Conservation (phyloP, 2,888 invertebrate genomes). For the Phyllotreta cruciferae region DNA sequence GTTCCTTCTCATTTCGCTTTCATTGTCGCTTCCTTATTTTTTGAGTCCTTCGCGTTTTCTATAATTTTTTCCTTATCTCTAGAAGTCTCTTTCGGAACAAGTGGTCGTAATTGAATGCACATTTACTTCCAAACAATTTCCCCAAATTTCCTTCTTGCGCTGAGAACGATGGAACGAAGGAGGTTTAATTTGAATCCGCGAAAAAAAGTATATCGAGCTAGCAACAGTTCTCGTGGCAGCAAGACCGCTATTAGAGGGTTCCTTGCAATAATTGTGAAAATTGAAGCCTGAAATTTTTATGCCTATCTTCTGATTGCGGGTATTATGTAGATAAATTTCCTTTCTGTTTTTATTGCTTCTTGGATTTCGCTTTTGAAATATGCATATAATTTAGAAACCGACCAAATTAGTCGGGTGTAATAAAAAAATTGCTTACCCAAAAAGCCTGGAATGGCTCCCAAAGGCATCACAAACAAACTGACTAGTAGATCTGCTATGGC, state of each 20-base stretch:
- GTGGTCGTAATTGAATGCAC: slow-evolving; percentile 18
- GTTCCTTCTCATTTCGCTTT: not conserved
- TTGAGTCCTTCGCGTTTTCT: not conserved
- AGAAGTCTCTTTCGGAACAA: slow-evolving; percentile 9
- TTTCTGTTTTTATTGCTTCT: no score
- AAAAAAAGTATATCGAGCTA: not conserved
- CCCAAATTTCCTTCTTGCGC: slow-evolving; percentile 14
- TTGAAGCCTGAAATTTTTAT: no score
- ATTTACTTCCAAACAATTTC: slow-evolving; percentile 17
- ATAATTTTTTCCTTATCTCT: not conserved
- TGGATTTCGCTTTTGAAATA: no score
- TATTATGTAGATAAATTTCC: no score
- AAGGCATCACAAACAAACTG: slow-evolving; percentile 94
- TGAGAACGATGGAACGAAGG: slow-evolving; percentile 1
- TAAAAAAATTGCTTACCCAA: slow-evolving; percentile 74
- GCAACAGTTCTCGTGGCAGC: slow-evolving; percentile 1
- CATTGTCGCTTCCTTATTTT: not conserved
- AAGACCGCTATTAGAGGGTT: no score
- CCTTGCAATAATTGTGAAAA: no score
- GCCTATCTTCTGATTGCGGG: no score
- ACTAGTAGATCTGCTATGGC: slow-evolving; percentile 94
- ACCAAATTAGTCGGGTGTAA: not conserved
- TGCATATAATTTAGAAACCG: not conserved
- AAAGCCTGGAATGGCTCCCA: slow-evolving; percentile 92
- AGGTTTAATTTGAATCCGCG: slow-evolving; percentile 10